phyloP scores from a whole-genome alignment of 2,113 vertebrate species.

The Zeus faber region DNA sequence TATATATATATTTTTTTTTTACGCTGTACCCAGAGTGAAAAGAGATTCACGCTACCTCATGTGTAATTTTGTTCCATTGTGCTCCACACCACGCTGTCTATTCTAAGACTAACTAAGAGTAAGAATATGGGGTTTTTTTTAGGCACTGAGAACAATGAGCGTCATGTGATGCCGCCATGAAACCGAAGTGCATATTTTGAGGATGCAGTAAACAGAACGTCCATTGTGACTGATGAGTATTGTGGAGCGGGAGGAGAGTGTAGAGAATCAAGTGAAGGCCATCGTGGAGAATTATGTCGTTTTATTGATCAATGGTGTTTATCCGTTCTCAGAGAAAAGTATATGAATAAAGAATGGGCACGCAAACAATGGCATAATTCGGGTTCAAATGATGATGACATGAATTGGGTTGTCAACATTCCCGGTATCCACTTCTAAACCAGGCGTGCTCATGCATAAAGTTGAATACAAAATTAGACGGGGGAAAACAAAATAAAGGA shows the following conservation, averaged over 20 bases:
- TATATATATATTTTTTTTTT: too few relatives aligned
- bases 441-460: constrained; percentile 1
- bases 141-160: too few relatives aligned
- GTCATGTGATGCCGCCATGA: too few relatives aligned
- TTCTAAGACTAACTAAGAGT: too few relatives aligned
- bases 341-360: constrained; percentile 9
- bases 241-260: neutral
- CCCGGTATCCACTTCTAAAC: constrained; percentile 6
- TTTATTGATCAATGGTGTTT: constrained; percentile 13
- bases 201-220: constrained; percentile 3
- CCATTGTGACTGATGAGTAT: constrained; percentile 23
- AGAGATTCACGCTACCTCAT: too few relatives aligned
- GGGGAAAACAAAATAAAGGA: constrained; percentile 31
- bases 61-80: too few relatives aligned
- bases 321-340: constrained; percentile 2
- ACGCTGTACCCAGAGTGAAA: too few relatives aligned
- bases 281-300: constrained; percentile 18
- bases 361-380: too few relatives aligned
- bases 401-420: neutral
- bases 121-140: too few relatives aligned
- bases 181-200: constrained; percentile 10
- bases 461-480: constrained; percentile 22
- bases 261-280: neutral
- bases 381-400: constrained; percentile 4
- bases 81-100: too few relatives aligned